These are phyloP conservation scores for Burhinus bistriatus DNA, from an alignment of 2,113 vertebrate species.

Conservation along the genomic window DNA sequence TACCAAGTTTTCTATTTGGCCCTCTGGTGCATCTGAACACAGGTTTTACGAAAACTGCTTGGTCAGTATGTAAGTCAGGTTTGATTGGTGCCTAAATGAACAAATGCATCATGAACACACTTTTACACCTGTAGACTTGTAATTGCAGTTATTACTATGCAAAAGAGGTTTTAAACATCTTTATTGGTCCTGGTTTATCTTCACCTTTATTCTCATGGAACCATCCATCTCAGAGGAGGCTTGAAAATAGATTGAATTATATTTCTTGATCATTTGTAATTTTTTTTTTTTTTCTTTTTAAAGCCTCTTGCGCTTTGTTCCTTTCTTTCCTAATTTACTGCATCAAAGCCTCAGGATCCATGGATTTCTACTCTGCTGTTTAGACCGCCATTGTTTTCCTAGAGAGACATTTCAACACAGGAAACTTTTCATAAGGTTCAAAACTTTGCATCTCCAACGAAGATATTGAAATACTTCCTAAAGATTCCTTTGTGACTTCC, in stretches of 20 bases:
- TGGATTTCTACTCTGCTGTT: not conserved
- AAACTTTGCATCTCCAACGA: not conserved
- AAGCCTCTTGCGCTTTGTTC: not conserved
- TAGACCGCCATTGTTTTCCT: not conserved
- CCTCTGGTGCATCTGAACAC: not conserved
- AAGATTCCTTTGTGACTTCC: not conserved
- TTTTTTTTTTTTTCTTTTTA: not conserved
- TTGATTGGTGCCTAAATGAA: not conserved
- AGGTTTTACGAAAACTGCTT: not conserved
- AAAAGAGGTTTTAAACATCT: not conserved
- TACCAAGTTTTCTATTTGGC: not conserved
- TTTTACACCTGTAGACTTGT: not conserved
- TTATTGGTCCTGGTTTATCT: not conserved
- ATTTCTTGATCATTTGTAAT: not conserved
- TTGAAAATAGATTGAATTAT: not conserved
- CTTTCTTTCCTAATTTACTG: not conserved
- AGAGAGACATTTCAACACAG: not conserved
- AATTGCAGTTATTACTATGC: not conserved
- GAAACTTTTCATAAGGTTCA: not conserved
- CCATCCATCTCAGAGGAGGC: not conserved
- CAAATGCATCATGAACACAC: not conserved
- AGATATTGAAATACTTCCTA: not conserved
- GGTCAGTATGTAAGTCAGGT: not conserved
- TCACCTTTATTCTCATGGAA: not conserved
- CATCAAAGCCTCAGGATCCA: not conserved